Evolutionary conservation across 2,888 invertebrate genomes (phyloP).

Genomic region (Diaphora mendica): DNA sequence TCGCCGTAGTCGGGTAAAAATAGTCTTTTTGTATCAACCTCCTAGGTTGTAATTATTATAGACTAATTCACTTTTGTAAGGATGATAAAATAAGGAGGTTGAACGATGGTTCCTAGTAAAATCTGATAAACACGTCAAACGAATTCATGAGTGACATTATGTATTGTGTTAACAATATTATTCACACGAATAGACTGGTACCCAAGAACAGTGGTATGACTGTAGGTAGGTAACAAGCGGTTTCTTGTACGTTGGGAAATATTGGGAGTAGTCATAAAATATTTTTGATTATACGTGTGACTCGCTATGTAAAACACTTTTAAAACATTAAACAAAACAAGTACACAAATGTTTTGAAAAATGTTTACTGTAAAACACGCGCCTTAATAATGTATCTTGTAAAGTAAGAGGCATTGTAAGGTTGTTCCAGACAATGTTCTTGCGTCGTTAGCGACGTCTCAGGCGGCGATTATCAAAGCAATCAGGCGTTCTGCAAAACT

Average conservation of each 20-base stretch:
- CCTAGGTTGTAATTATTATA: too few relatives aligned
- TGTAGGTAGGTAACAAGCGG: too few relatives aligned
- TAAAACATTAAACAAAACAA: neutral
- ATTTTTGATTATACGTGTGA: neutral
- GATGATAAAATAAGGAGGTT: too few relatives aligned
- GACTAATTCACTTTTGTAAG: too few relatives aligned
- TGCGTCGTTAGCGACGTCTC: conserved; percentile 76
- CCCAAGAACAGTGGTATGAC: too few relatives aligned
- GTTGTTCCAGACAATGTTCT: conserved; percentile 68
- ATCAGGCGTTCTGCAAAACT: conserved; percentile 76
- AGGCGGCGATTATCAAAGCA: conserved; percentile 81
- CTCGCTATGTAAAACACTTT: neutral
- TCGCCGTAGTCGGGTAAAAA: too few relatives aligned
- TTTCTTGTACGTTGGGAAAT: neutral
- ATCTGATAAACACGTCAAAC: too few relatives aligned
- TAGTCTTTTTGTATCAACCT: too few relatives aligned
- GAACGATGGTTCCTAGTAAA: too few relatives aligned
- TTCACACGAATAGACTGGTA: too few relatives aligned
- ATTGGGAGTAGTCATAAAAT: neutral
- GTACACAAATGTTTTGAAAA: conserved; percentile 2
- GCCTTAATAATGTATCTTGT: conserved; percentile 38
- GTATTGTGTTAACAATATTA: too few relatives aligned
- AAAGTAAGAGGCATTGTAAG: conserved; percentile 54
- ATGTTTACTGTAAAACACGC: conserved; percentile 11
- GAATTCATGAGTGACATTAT: too few relatives aligned